A percentile compares a stretch with the other conserved stretches of the same genome.
Evolutionary conservation across 64 coral and sea anemone species (phyloP).

Genomic region (Stylophora pistillata): DNA sequence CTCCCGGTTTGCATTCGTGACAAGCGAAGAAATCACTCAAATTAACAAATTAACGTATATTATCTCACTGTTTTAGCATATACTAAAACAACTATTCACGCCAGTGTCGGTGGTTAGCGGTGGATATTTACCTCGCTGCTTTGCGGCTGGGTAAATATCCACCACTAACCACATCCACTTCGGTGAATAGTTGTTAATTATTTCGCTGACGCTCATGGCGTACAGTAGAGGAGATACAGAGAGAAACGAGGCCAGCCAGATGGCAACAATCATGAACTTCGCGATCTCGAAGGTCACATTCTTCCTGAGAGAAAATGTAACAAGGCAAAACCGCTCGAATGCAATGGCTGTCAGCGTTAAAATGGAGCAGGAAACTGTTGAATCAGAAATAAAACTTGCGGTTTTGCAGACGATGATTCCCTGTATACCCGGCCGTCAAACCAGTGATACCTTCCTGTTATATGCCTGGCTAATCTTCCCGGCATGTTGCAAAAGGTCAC

Average conservation of each 20-base stretch:
- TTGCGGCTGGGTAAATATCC: too few species aligned
- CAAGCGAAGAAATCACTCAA: too few species aligned
- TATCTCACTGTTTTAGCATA: too few species aligned
- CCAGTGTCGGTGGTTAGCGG: too few species aligned
- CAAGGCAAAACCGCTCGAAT: conserved; percentile 61
- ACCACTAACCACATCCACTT: too few species aligned
- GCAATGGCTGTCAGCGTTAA: conserved; percentile 64
- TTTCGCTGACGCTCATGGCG: conserved; percentile 53
- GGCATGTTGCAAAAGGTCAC: conserved; percentile 89
- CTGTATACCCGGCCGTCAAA: conserved; percentile 44
- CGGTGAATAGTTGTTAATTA: too few species aligned
- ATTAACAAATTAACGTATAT: too few species aligned
- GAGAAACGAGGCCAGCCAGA: conserved; percentile 69
- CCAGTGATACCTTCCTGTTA: conserved; percentile 77
- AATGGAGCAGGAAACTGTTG: conserved; percentile 69
- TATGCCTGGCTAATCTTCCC: conserved; percentile 58
- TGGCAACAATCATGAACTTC: conserved; percentile 62
- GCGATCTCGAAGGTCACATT: conserved; percentile 41
- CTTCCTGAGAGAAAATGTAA: conserved; percentile 64
- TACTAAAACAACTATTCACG: too few species aligned
- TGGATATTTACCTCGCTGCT: too few species aligned
- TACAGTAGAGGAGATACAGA: conserved; percentile 76
- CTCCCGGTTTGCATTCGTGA: too few species aligned
- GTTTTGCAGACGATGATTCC: conserved; percentile 74
- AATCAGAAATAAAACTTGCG: conserved; percentile 69